Evolutionary conservation across 2,113 vertebrate genomes (phyloP).

Genomic region (Datnioides undecimradiatus): DNA sequence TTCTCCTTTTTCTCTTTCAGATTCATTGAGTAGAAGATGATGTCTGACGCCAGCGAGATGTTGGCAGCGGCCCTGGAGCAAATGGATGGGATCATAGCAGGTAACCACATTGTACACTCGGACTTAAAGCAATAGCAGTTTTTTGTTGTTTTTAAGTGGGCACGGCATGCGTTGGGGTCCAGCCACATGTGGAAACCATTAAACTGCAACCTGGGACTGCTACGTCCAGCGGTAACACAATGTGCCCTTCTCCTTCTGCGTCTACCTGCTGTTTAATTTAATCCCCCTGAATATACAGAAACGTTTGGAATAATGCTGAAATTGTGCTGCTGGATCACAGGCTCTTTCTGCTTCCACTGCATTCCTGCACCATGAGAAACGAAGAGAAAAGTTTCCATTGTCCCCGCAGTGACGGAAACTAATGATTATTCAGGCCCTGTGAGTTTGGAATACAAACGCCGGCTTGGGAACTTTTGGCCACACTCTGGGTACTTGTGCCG

Average conservation of each 20-base stretch:
- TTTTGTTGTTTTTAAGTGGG: constrained; percentile 41
- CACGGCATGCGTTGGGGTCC: constrained; percentile 29
- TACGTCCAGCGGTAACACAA: constrained; percentile 27
- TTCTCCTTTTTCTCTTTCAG: constrained; percentile 60
- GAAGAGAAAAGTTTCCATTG: constrained; percentile 75
- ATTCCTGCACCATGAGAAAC: constrained; percentile 45
- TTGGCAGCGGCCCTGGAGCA: constrained; percentile 96
- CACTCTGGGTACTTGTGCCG: constrained; percentile 25
- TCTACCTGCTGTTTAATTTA: constrained; percentile 39
- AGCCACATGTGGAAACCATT: constrained; percentile 73
- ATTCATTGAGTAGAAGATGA: constrained; percentile 85
- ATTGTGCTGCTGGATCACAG: constrained; percentile 23
- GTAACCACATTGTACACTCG: constrained; percentile 75
- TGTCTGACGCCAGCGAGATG: constrained; percentile 98
- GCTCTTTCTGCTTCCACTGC: not conserved
- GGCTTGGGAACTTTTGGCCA: constrained; percentile 43
- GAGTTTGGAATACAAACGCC: constrained; percentile 43
- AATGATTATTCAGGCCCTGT: constrained; percentile 72
- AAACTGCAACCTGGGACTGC: constrained; percentile 38
- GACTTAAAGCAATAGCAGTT: constrained; percentile 27
- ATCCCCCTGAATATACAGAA: constrained; percentile 27
- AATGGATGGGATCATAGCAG: constrained; percentile 99
- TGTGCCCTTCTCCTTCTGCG: constrained; percentile 33
- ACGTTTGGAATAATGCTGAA: constrained; percentile 18
- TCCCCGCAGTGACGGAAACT: constrained; percentile 65